Evolutionary conservation across 1,140 invertebrate species (phyloP), one percentile per base, ranked within the genome.

Genomic region (Zaprionus camerounensis): DNA sequence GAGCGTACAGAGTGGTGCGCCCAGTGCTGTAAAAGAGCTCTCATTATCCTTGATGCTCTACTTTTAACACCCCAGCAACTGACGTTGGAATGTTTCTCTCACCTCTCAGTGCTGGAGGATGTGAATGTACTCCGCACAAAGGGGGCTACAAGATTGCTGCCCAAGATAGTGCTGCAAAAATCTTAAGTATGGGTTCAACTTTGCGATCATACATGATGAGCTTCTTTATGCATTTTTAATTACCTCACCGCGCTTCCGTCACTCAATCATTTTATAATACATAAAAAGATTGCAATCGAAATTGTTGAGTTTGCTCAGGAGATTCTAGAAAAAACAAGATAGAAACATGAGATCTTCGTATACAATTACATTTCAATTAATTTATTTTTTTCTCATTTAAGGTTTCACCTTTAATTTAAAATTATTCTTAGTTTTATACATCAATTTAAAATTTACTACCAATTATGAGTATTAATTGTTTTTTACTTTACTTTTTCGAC

Each of bases 41-140:
- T 87, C 83, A 87, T 87, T 87, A 87, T 87, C 81, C 84, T 81
- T 78, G 74, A 71, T 87, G 83, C 81, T 87, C 83, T 88, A 87
- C 81, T 87, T 87, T 87, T 81, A 72, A 88, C 85, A 81, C 85
- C 71, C 53, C 63, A 70, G 46, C 63, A 65, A 46, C 64, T 71
- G 56, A 56, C 44, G 36, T 73, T 62, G 70, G 53, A 46, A 46
- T 46, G 41, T 17, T 46, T n/a, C 41, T 9, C 51, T n/a, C 36
- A 31, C 20, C 24, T 24, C 24, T 24, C 12, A 6, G 22, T 51
- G 56, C 56, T n/a, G 57, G 22, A 34, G 46, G 44, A 24, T 56
- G 15, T 9, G 22, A 31, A 51, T 51, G 46, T 46, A 46, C 49
- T 11, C 22, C n/a, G 34, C 44, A 75, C 61, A 64, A 46, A 4